Evolutionary conservation across 2,113 vertebrate species (phyloP), one percentile per base, ranked within the genome.

Genomic region (Campylomormyrus tamandua): DNA sequence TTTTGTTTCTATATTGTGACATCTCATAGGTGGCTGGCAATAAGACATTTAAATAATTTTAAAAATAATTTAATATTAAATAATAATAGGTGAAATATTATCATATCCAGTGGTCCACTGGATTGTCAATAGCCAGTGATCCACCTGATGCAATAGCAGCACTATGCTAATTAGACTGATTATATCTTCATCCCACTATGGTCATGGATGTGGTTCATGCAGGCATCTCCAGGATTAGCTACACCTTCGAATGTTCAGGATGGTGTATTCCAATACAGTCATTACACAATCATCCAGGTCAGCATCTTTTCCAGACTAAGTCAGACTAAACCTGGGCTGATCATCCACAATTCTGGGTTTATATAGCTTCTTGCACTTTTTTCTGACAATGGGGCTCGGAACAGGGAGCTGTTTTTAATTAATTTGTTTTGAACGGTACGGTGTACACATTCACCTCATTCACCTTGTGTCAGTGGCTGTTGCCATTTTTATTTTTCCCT

Each of bases 251-350:
- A n/a, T n/a, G n/a, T n/a, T n/a, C n/a, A n/a, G n/a, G n/a, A n/a
- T n/a, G n/a, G n/a, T n/a, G n/a, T 31, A 11, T 42, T 89, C 15
- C 15, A 46, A 89, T 89, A 80, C 5, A 48, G 19, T 46, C 56
- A 46, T 88, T 88, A 88, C 56, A 66, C 9, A 24, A 88, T 88
- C 35, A 66, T 88, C 9, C 53, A 66, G 56, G 39, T 88, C 87
- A 88, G 53, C 39, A 66, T 15, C 39, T 62, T 62, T 66, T 45
- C 17, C 31, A 88, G 35, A 53, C 27, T 62, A 88, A 62, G 31
- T 58, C 53, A 39, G 35, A 24, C 87, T 77, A 77, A 42, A 77
- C 74, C 74, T 77, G 31, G 17, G 19, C 87, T 24, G 53, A 11
- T 35, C 35, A 21, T 2, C 31, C 19, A 8, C 35, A 88, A n/a